Evolutionary conservation across 1,140 invertebrate species (phyloP), one percentile per base, ranked within the genome.

Genomic region (Drosophila tropicalis): DNA sequence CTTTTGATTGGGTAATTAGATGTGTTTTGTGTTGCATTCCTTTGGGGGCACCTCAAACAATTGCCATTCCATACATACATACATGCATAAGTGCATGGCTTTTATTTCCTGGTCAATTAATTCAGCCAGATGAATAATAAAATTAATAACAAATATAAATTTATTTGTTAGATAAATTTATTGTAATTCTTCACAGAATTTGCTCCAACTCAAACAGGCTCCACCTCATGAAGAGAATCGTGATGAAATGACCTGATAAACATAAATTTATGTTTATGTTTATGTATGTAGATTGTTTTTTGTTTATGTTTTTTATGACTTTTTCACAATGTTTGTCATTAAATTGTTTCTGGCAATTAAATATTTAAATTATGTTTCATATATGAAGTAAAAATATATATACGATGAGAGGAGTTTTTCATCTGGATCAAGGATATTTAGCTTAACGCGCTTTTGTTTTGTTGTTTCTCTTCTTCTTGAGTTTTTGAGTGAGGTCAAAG

Each of bases 331-430:
- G 22, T 25, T 25, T 25, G 67, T 71, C 69, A 62, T 36, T 58
- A 25, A 79, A 87, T 82, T 78, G 70, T 72, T 72, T 10, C 55
- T 62, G 25, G 71, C 83, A 82, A 82, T 85, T 85, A 85, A 87
- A 85, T 85, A 85, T 87, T 85, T 72, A 85, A 85, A 85, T 85
- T 86, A 79, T 78, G 60, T 86, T 81, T 76, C n/a, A n/a, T n/a
- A n/a, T n/a, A n/a, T n/a, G n/a, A n/a, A n/a, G n/a, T n/a, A n/a
- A n/a, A n/a, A n/a, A n/a, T n/a, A n/a, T n/a, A n/a, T n/a, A n/a
- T n/a, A n/a, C n/a, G n/a, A n/a, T n/a, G n/a, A n/a, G n/a, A n/a
- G n/a, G n/a, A n/a, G n/a, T n/a, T n/a, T n/a, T n/a, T n/a, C n/a
- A n/a, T n/a, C n/a, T n/a, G n/a, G n/a, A n/a, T n/a, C n/a, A n/a